phyloP scores from a whole-genome alignment of 2,113 vertebrate species.

The Chauna torquata region DNA sequence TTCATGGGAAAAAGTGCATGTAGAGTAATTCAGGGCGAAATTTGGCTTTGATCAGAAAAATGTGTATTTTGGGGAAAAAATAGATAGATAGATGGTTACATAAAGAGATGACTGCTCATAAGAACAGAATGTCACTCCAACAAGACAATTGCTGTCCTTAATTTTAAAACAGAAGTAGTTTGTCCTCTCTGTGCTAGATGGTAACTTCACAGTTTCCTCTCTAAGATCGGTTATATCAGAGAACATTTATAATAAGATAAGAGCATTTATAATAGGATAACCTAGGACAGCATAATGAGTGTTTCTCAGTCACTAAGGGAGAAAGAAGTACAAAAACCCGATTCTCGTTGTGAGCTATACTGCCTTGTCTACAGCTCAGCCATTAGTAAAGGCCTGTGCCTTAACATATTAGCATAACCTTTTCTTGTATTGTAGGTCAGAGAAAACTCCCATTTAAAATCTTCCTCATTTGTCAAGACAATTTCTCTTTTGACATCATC shows the following conservation, averaged over 20 bases:
- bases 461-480: conserved; percentile 66
- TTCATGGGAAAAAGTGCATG: background rate
- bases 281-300: conserved; percentile 51
- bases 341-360: background rate
- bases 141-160: background rate
- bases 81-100: background rate
- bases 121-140: background rate
- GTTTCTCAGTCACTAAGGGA: conserved; percentile 44
- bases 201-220: conserved; percentile 26
- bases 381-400: conserved; percentile 44
- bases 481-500: conserved; percentile 55
- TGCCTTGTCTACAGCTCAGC: conserved; percentile 19
- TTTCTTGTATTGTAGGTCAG: conserved; percentile 46
- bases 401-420: conserved; percentile 63
- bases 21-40: background rate
- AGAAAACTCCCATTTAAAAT: conserved; percentile 59
- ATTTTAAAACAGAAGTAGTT: background rate
- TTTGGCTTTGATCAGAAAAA: background rate
- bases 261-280: conserved; percentile 33
- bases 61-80: background rate
- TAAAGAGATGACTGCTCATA: background rate
- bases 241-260: conserved; percentile 54
- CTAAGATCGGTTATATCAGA: conserved; percentile 18
- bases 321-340: conserved; percentile 21
- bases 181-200: background rate